Evolutionary conservation across 2,797 vertebrate genomes (phyloP), one percentile per base, ranked within the genome.

Genomic region (Gallinago solitaria): DNA sequence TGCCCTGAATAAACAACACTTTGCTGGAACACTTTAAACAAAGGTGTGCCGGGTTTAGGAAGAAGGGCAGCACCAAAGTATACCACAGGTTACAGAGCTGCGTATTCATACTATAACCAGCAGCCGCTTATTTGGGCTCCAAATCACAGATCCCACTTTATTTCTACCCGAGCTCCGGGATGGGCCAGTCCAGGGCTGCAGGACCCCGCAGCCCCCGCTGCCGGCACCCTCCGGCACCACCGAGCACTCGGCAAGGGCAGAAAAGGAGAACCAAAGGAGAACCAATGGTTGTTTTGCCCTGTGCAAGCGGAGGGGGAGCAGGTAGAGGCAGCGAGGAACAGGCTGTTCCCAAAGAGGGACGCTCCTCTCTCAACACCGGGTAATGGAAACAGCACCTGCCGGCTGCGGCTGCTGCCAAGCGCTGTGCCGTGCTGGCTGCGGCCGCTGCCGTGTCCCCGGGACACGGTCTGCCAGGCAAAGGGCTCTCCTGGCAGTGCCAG

Each of bases 21-120:
- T 65, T 95, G 82, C 86, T 87, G 73, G 56, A 95, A 93, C 39
- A 94, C 50, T 91, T 96, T 33, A 94, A 96, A 97, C 90, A 97
- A 96, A 96, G 94, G 95, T 92, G 87, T 88, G 96, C 60, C 83
- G 0, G 50, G 45, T 57, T 90, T 95, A 82, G 74, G 73, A 84
- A 94, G 88, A 89, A 95, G 77, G 93, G 90, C 91, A 93, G 86
- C 64, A 83, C 69, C 74, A 48, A 71, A 94, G 67, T 65, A 3
- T 71, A 90, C 32, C 86, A 57, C 79, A 87, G 56, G 81, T 90
- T 96, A 92, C 43, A 82, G 74, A 83, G 87, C 75, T 90, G 67
- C 47, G 13, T 9, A 54, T 43, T 74, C 75, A 30, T 41, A 53
- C 73, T 25, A 4, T 4, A 5, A 45, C 33, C 7, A 2, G 39